Conservation (phyloP, 2,797 vertebrate genomes). For the Tadarida brasiliensis region DNA sequence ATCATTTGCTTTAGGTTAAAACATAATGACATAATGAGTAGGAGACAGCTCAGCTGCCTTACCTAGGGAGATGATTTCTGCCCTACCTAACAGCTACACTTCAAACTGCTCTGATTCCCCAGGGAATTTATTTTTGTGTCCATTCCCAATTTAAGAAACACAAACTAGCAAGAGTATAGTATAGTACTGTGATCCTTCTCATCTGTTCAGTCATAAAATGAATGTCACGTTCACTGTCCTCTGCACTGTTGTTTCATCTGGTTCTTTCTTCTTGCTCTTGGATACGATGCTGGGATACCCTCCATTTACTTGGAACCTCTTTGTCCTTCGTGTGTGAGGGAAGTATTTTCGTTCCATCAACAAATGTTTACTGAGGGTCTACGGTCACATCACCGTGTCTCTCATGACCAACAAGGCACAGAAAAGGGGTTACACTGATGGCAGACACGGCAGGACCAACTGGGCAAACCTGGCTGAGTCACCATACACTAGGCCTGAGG, state of each 20-base stretch:
- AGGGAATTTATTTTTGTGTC: background rate
- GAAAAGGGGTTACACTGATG: fast-evolving
- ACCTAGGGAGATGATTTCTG: background rate
- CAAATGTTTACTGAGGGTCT: background rate
- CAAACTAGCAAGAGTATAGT: background rate
- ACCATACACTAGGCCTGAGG: background rate
- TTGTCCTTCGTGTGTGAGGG: background rate
- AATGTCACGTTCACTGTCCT: background rate
- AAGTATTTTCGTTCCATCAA: background rate
- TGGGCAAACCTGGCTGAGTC: background rate
- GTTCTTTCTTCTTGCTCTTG: background rate
- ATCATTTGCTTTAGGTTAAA: background rate
- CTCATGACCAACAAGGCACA: background rate
- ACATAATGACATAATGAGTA: background rate
- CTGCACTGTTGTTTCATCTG: background rate
- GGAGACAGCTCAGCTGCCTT: background rate
- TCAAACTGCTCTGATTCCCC: background rate
- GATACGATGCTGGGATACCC: background rate
- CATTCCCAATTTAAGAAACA: background rate
- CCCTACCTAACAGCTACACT: background rate
- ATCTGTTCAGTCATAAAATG: background rate
- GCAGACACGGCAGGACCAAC: background rate
- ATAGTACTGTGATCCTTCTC: background rate
- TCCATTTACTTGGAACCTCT: background rate
- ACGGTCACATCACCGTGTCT: background rate